Base-by-base conservation (phyloP, 2,888 invertebrate genomes). In the Thysanoteuthis rhombus region DNA sequence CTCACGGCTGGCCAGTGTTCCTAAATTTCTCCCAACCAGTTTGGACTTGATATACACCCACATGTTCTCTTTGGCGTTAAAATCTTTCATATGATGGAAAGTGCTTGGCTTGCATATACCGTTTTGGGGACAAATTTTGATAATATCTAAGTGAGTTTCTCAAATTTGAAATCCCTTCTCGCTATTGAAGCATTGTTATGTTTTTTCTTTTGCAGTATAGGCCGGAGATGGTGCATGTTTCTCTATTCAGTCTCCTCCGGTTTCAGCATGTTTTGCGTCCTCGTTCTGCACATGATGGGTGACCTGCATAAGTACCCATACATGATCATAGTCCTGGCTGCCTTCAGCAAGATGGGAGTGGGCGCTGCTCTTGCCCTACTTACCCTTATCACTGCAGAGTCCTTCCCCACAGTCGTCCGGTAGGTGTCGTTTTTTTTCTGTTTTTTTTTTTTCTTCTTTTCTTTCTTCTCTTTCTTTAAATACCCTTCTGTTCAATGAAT, bases 151-250 rank as follows among this genome's bases (percentile, higher is more conserved):
- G 16, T 16, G 42, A n/a, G 4, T 42, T 42, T n/a, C n/a, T n/a
- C n/a, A n/a, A n/a, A n/a, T n/a, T n/a, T n/a, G n/a, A n/a, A n/a
- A n/a, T 89, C 89, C 12, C 90, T 90, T 90, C 38, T 4, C 4
- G 90, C 36, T 19, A 22, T 4, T 90, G 22, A 22, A 4, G 90
- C 2, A 12, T 3, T 36, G 90, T 90, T 36, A 36, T 89, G 28
- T 58, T 89, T 89, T n/a, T 22, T 92, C 93, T 93, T 93, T 94
- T 94, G 47, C 95, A 96, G 96, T 94, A 95, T 96, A 40, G 96
- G 96, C 10, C 95, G 96, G 32, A 95, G 96, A 38, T 96, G 96
- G 96, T 95, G 96, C 93, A 93, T 96, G 93, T 96, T 96, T 94
- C 94, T 96, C 32, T 96, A 96, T 94, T 94, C 95, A 25, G 95